Evolutionary conservation across 2,113 vertebrate species (phyloP).

Genomic region (Polypterus bichir): DNA sequence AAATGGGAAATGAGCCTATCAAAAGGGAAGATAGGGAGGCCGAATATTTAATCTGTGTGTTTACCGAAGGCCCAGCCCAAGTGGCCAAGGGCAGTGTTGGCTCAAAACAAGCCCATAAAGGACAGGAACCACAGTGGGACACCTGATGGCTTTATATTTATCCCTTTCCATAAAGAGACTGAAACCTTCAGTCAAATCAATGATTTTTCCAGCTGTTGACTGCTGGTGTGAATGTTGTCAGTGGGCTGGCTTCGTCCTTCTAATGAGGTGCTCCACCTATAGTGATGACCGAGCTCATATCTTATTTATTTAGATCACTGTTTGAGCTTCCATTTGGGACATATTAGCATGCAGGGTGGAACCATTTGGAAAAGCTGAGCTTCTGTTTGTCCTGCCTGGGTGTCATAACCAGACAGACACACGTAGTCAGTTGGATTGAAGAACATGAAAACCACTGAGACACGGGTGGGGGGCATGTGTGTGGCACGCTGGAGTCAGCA

Average conservation of each 20-base stretch:
- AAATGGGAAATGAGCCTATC: conserved; percentile 49
- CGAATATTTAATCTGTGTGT: conserved; percentile 42
- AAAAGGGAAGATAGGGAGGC: conserved; percentile 42
- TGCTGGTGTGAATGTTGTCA: too few relatives aligned
- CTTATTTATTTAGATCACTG: conserved; percentile 25
- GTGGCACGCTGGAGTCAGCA: too few relatives aligned
- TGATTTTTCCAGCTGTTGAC: conserved; percentile 44
- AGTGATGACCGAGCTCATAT: conserved; percentile 25
- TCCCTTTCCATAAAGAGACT: conserved; percentile 36
- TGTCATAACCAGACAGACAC: too few relatives aligned
- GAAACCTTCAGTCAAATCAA: conserved; percentile 24
- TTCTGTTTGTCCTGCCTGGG: too few relatives aligned
- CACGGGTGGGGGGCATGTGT: too few relatives aligned
- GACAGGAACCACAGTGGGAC: conserved; percentile 33
- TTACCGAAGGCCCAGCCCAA: conserved; percentile 33
- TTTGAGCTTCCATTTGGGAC: conserved; percentile 30
- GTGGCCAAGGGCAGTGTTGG: conserved; percentile 34
- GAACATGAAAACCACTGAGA: too few relatives aligned
- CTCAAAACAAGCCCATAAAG: conserved; percentile 38
- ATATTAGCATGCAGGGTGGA: too few relatives aligned
- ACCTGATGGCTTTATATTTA: conserved; percentile 41
- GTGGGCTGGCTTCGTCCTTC: too few relatives aligned
- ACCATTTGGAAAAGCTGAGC: too few relatives aligned
- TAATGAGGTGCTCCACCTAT: conserved; percentile 13
- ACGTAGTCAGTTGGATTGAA: too few relatives aligned